phyloP scores from a whole-genome alignment of 2,113 vertebrate species.

The Chaenogobius annularis region DNA sequence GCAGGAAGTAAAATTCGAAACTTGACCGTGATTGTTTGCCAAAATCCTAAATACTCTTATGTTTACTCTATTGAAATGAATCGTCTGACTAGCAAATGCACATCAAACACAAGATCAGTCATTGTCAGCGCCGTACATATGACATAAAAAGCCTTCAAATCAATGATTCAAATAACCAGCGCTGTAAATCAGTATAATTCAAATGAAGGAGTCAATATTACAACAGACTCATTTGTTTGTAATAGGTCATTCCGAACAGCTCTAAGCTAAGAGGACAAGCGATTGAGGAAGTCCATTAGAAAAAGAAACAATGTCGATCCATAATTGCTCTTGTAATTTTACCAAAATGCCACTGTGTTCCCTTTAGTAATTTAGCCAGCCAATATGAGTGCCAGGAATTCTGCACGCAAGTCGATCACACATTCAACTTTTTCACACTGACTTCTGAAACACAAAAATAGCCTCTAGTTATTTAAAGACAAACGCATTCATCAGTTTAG shows the following conservation, averaged over 20 bases:
- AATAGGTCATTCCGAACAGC: slow-evolving; percentile 9
- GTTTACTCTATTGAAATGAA: too few relatives aligned
- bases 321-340: slow-evolving; percentile 55
- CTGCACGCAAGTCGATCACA: slow-evolving; percentile 25
- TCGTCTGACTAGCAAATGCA: background rate
- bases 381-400: slow-evolving; percentile 47
- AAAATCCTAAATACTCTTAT: too few relatives aligned
- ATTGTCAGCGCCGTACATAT: background rate
- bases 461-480: background rate
- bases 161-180: background rate
- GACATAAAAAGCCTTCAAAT: slow-evolving; percentile 4
- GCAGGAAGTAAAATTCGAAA: too few relatives aligned
- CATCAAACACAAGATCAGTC: background rate
- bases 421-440: slow-evolving; percentile 18
- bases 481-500: background rate
- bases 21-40: too few relatives aligned
- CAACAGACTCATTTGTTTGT: slow-evolving; percentile 11
- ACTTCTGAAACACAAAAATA: slow-evolving; percentile 11
- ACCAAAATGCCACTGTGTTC: slow-evolving; percentile 53
- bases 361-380: slow-evolving; percentile 38
- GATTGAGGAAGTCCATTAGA: slow-evolving; percentile 37
- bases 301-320: slow-evolving; percentile 47
- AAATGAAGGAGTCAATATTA: slow-evolving; percentile 15
- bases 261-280: slow-evolving; percentile 6
- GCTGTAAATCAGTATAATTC: background rate